Base-by-base conservation (phyloP, 2,113 vertebrate genomes). In the Gallinago undulata region DNA sequence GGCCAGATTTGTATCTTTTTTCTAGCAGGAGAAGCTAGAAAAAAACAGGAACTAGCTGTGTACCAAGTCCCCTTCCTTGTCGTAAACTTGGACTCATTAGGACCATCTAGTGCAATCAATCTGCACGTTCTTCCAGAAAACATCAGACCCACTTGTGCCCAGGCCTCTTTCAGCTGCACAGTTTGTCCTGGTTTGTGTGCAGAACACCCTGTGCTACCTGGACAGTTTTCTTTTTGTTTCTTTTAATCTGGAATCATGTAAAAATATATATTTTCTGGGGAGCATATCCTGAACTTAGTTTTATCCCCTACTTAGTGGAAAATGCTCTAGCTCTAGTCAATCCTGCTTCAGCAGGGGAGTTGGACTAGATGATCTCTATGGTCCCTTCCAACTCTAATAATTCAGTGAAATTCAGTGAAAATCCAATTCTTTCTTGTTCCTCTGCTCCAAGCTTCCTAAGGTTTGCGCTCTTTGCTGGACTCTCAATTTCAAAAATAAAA, bases 81-180 rank as follows among this genome's bases (percentile, higher is more conserved):
- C 56, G 8, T 55, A 18, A 82, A 31, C 21, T 21, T 27, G 57
- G 43, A 9, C 10, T 16, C 19, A 14, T 27, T 75, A 69, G 0
- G 0, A 25, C 45, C 62, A 2, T 10, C 14, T 2, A 7, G 68
- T 17, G 31, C 67, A 16, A 6, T 80, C 1, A 0, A 74, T 77
- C 53, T 30, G 30, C 9, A 0, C 0, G 0, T n/a, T 10, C 51
- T 51, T 86, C 68, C 30, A 70, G 79, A 83, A 81, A 93, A 7
- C 24, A 70, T 15, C 50, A 19, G 37, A 59, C 14, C 21, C 8
- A 1, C 63, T 41, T 41, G 59, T 2, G 3, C 43, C 28, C 69
- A 50, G 56, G 19, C 39, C 43, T 68, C 60, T 28, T 59, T 2
- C 53, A 19, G 10, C 4, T 14, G 17, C 56, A 13, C 31, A 25